Conservation (phyloP, 2,797 vertebrate species). For the Scyliorhinus canicula region DNA sequence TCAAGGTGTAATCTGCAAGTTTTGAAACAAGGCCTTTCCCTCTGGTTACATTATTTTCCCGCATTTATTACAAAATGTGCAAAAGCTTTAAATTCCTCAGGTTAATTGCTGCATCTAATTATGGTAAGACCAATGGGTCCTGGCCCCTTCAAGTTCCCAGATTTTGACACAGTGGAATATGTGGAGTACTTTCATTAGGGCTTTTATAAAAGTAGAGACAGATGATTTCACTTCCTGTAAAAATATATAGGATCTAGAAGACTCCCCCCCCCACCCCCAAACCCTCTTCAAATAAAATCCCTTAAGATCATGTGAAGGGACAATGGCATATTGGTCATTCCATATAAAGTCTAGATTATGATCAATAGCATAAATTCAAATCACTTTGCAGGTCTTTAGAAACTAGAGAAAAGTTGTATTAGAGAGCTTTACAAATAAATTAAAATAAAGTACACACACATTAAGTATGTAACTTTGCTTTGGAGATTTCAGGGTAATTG, state of each 20-base stretch:
- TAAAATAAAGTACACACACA: not conserved
- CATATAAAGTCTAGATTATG: constrained; percentile 8
- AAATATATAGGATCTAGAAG: constrained; percentile 34
- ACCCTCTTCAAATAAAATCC: not conserved
- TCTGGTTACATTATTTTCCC: constrained; percentile 16
- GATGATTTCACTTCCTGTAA: constrained; percentile 22
- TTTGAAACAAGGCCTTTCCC: constrained; percentile 16
- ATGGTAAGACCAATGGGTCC: constrained; percentile 8
- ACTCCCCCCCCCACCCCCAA: not conserved
- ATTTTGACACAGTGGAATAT: constrained; percentile 12
- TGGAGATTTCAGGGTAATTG: not conserved
- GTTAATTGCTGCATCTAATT: constrained; percentile 6
- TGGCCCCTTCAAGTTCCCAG: constrained; percentile 29
- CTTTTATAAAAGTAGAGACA: constrained; percentile 30
- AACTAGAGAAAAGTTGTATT: not conserved
- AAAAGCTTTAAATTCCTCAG: constrained; percentile 33
- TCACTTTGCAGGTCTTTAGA: not conserved
- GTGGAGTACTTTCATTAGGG: constrained; percentile 7
- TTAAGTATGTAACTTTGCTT: constrained; percentile 13
- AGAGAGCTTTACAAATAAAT: not conserved
- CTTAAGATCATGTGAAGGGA: constrained; percentile 22
- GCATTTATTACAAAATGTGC: constrained; percentile 21
- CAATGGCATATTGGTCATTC: constrained; percentile 18
- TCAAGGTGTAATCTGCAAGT: not conserved
- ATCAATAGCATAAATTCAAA: not conserved